Conservation (phyloP, 2,113 vertebrate genomes). For the Plectropomus leopardus region DNA sequence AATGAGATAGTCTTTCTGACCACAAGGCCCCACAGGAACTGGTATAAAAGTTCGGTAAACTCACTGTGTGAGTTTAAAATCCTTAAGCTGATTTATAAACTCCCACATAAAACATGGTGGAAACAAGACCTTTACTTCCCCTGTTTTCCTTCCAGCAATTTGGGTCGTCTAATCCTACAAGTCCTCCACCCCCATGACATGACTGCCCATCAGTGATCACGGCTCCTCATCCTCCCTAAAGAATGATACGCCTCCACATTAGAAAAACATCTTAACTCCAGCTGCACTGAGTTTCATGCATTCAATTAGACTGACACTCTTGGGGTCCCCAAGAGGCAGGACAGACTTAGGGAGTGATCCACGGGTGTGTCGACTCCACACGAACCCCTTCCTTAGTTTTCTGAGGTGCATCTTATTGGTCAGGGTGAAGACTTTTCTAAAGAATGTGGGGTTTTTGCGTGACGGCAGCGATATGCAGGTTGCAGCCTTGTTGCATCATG, state of each 20-base stretch:
- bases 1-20: background rate
- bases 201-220: background rate
- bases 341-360: background rate
- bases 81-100: background rate
- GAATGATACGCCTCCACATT: background rate
- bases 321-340: background rate
- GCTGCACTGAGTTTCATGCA: background rate
- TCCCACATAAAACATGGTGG: background rate
- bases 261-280: constrained; percentile 2
- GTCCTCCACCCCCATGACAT: constrained; percentile 24
- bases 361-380: background rate
- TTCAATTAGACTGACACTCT: background rate
- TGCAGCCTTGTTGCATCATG: constrained; percentile 78
- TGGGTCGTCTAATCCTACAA: constrained; percentile 22
- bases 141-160: background rate
- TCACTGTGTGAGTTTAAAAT: no score
- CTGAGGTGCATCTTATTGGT: constrained; percentile 8
- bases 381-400: constrained; percentile 5
- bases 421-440: background rate
- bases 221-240: constrained; percentile 22
- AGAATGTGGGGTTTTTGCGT: constrained; percentile 20
- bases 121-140: constrained; percentile 8
- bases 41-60: no score
- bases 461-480: constrained; percentile 38
- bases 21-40: no score